Conservation (phyloP, 2,797 vertebrate species). For the Avahi laniger region DNA sequence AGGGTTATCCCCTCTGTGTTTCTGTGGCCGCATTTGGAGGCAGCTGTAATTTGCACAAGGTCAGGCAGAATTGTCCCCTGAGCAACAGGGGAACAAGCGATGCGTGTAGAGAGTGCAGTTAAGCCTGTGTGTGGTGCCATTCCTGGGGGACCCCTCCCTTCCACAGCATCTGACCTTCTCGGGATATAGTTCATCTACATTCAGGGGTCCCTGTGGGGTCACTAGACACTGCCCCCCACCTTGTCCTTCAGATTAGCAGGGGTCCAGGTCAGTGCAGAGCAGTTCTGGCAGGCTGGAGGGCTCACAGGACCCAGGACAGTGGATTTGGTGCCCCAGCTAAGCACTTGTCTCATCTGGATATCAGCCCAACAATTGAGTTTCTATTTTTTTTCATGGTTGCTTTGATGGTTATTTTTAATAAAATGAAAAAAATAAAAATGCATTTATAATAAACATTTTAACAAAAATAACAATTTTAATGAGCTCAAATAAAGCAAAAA, state of each 20-base stretch:
- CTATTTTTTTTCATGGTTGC: background rate
- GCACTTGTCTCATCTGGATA: background rate
- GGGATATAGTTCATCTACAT: background rate
- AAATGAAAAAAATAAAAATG: background rate
- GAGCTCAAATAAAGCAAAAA: background rate
- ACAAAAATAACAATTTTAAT: background rate
- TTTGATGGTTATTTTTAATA: background rate
- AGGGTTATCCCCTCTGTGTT: background rate
- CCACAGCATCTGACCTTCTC: background rate
- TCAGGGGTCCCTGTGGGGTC: background rate
- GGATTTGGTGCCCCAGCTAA: background rate
- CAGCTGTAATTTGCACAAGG: background rate
- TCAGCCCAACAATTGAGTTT: background rate
- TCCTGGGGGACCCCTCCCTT: background rate
- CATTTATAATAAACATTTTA: background rate
- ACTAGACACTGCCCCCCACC: no score
- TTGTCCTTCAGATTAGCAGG: background rate
- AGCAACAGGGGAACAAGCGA: background rate
- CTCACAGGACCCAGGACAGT: background rate
- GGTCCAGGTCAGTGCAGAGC: background rate
- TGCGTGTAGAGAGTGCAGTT: background rate
- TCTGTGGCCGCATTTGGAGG: background rate
- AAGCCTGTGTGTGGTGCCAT: background rate
- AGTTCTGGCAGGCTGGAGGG: background rate
- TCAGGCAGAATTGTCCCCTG: background rate